phyloP scores from a whole-genome alignment of 1,140 invertebrate genomes.

The Amyelois transitella region DNA sequence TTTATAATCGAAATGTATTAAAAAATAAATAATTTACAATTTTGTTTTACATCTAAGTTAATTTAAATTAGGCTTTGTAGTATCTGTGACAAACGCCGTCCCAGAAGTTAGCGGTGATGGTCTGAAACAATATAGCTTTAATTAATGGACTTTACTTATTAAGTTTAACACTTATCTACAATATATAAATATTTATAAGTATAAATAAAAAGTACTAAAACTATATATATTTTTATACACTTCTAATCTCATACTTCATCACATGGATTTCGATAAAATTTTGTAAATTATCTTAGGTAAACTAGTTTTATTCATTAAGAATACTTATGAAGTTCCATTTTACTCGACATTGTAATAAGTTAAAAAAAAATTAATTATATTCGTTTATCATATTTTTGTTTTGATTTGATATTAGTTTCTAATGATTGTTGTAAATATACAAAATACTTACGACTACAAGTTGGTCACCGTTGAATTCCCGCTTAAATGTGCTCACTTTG shows the following conservation, averaged over 20 bases:
- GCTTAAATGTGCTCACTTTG: constrained; percentile 17
- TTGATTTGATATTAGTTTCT: background rate
- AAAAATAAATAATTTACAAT: background rate
- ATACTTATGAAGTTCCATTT: too few relatives aligned
- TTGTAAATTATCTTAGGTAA: too few relatives aligned
- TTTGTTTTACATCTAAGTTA: background rate
- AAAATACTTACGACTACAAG: constrained; percentile 19
- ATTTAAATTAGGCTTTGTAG: background rate
- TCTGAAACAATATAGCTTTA: background rate
- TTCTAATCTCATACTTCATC: too few relatives aligned
- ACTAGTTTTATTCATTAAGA: too few relatives aligned
- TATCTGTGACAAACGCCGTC: background rate
- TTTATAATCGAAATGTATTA: background rate
- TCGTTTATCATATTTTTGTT: too few relatives aligned
- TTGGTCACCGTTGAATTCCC: constrained; percentile 21
- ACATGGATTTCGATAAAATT: too few relatives aligned
- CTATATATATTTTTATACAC: too few relatives aligned
- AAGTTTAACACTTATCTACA: background rate
- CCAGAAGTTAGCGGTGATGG: constrained; percentile 1
- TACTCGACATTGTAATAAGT: too few relatives aligned
- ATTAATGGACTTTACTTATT: background rate
- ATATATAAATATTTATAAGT: background rate
- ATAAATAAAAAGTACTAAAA: too few relatives aligned
- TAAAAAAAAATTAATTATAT: too few relatives aligned
- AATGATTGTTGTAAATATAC: background rate